Conservation (phyloP, 2,797 vertebrate species). For the Gymnocypris eckloni region DNA sequence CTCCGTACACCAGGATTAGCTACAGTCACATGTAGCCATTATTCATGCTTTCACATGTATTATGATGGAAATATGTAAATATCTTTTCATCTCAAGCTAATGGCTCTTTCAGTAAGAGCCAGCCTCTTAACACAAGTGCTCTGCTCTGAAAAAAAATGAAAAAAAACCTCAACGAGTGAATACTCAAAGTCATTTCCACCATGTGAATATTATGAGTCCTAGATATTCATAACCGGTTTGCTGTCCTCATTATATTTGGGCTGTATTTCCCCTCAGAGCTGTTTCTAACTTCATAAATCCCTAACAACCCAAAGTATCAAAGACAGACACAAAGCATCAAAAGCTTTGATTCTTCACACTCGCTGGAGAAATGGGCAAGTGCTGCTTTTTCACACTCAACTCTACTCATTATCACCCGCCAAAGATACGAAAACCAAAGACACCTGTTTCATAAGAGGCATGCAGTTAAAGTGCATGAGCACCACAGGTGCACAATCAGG, state of each 20-base stretch:
- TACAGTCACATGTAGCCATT: not conserved
- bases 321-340: too few species aligned
- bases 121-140: not conserved
- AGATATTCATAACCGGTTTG: not conserved
- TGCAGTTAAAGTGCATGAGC: too few species aligned
- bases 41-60: slow-evolving; percentile 8
- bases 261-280: slow-evolving; percentile 12
- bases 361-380: too few species aligned
- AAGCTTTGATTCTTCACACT: too few species aligned
- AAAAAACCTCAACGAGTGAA: not conserved
- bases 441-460: too few species aligned
- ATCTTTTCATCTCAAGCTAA: slow-evolving; percentile 7
- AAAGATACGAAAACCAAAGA: too few species aligned
- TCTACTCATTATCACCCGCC: too few species aligned
- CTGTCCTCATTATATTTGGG: slow-evolving; percentile 20
- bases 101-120: not conserved
- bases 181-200: slow-evolving; percentile 13
- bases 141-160: not conserved
- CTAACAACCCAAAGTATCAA: slow-evolving; percentile 11
- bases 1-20: not conserved
- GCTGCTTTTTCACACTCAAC: too few species aligned
- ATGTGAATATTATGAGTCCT: not conserved
- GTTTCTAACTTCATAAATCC: slow-evolving; percentile 15
- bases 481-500: too few species aligned
- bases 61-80: slow-evolving; percentile 22